Base-by-base conservation (phyloP, 2,888 invertebrate genomes). In the Hofmannophila pseudospretella region DNA sequence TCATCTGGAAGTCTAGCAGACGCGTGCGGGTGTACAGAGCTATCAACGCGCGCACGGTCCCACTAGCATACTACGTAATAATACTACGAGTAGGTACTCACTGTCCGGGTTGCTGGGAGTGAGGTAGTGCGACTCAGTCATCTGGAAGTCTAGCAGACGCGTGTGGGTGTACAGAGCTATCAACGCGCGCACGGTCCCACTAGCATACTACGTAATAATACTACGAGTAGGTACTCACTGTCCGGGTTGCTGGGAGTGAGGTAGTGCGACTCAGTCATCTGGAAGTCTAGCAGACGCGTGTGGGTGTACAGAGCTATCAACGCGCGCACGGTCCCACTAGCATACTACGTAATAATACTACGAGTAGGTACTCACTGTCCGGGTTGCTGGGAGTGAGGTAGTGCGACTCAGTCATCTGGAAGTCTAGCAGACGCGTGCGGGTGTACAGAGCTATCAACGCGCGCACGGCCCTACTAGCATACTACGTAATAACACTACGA, bases 141-240 rank as follows among this genome's bases (percentile, higher is more conserved):
- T 87, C 47, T 91, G 90, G 76, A 96, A 96, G 77, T 96, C 94
- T 1, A 96, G 92, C 25, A 94, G 90, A 58, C 96, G 93, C 0
- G 95, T 93, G 51, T 94, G 90, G 34, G 94, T 93, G 77, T 97
- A 97, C 50, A 96, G 92, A 54, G 94, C 93, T 2, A 98, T 90
- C 3, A 97, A 84, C 45, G 93, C 91, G 38, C 95, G 93, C 30
- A 97, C 92, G 0, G 96, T n/a, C n/a, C n/a, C n/a, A n/a, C n/a
- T n/a, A n/a, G n/a, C n/a, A n/a, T n/a, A n/a, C n/a, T n/a, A n/a
- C n/a, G n/a, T 92, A 26, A 2, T 26, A 9, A 2, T 5, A 19
- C 4, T 19, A 19, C 4, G 4, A 19, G 19, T 3, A 19, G 5
- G 4, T 19, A 19, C 19, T 19, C 5, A 19, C 19, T 36, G 14